Conservation (phyloP, 2,888 invertebrate species). For the Clistopyga incitator region DNA sequence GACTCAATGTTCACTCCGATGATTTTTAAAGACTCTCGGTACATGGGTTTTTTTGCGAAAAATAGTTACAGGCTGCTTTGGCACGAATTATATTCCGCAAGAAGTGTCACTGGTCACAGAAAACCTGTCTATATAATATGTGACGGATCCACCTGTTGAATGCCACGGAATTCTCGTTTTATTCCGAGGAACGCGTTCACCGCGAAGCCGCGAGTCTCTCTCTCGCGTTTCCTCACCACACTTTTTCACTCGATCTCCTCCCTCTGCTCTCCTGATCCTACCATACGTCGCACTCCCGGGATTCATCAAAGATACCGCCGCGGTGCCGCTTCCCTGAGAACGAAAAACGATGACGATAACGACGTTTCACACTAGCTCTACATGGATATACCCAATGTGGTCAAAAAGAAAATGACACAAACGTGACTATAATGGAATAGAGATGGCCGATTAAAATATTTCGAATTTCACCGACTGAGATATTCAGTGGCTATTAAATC, state of each 20-base stretch:
- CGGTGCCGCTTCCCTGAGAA: constrained; percentile 38
- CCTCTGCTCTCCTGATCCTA: constrained; percentile 34
- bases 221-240: constrained; percentile 62
- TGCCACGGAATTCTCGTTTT: constrained; percentile 71
- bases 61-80: constrained; percentile 31
- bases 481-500: neutral
- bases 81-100: constrained; percentile 26
- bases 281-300: constrained; percentile 29
- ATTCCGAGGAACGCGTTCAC: constrained; percentile 42
- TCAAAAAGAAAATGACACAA: constrained; percentile 37
- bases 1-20: neutral
- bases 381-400: neutral
- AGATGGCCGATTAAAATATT: neutral
- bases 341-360: constrained; percentile 66
- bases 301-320: constrained; percentile 73
- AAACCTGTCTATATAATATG: constrained; percentile 53
- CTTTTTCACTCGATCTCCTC: constrained; percentile 61
- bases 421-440: constrained; percentile 12
- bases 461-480: neutral
- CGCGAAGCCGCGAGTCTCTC: constrained; percentile 45
- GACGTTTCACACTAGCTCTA: constrained; percentile 59
- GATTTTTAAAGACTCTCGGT: neutral
- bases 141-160: constrained; percentile 73
- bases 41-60: constrained; percentile 1
- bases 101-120: constrained; percentile 48